Evolutionary conservation across 2,888 invertebrate genomes (phyloP).

Genomic region (Desoria tigrina): DNA sequence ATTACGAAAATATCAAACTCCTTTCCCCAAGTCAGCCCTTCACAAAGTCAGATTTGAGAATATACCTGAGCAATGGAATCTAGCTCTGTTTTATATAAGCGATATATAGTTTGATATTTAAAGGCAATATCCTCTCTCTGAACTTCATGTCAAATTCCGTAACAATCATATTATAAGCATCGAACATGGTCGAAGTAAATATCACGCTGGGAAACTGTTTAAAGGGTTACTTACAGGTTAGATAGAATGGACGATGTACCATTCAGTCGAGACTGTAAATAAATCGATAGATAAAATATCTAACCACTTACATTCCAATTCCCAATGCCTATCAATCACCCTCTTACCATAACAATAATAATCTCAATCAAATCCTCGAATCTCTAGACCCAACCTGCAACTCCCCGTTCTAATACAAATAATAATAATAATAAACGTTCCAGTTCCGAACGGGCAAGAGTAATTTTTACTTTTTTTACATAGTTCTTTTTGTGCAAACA

Average conservation of each 20-base stretch:
- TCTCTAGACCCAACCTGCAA: not conserved
- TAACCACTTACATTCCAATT: constrained; percentile 16
- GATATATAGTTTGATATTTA: not conserved
- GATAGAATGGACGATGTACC: constrained; percentile 1
- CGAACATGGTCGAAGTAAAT: not conserved
- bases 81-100: too few species aligned
- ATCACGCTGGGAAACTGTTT: constrained; percentile 7
- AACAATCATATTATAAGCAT: not conserved
- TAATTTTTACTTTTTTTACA: too few species aligned
- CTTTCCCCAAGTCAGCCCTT: too few species aligned
- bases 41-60: too few species aligned
- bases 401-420: too few species aligned
- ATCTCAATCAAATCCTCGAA: constrained; percentile 2
- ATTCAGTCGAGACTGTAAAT: not conserved
- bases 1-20: constrained; percentile 16
- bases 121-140: not conserved
- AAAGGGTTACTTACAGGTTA: constrained; percentile 1
- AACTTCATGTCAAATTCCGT: constrained; percentile 4
- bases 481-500: too few species aligned
- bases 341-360: constrained; percentile 13
- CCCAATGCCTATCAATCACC: constrained; percentile 19
- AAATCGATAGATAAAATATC: not conserved
- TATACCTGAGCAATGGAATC: too few species aligned
- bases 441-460: too few species aligned
- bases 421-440: too few species aligned